phyloP scores from a whole-genome alignment of 1,140 invertebrate species.

The Mercenaria mercenaria region DNA sequence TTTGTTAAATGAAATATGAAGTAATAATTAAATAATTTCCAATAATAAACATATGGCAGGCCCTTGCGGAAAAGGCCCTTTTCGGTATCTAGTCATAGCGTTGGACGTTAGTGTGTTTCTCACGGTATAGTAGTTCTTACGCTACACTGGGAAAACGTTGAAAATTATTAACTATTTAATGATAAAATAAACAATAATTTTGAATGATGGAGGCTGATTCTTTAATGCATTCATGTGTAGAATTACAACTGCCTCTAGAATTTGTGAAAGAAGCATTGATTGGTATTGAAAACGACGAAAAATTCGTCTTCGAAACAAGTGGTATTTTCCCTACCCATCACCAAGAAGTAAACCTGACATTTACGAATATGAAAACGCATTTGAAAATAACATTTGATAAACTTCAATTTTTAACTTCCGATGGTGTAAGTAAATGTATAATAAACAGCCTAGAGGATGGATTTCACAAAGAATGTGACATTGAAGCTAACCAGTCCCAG shows the following conservation, averaged over 20 bases:
- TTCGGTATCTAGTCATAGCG: too few species aligned
- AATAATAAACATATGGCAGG: too few species aligned
- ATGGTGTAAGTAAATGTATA: not conserved
- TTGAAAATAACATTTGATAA: constrained; percentile 6
- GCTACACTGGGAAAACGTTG: not conserved
- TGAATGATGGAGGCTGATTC: not conserved
- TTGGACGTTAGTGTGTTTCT: too few species aligned
- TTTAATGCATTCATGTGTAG: not conserved
- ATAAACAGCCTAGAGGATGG: not conserved
- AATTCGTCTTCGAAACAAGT: not conserved
- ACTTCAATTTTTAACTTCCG: not conserved
- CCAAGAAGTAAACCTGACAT: not conserved
- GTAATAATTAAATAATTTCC: too few species aligned
- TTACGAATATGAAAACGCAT: not conserved
- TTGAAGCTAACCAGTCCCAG: too few species aligned
- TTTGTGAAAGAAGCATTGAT: constrained; percentile 12
- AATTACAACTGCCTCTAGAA: constrained; percentile 14
- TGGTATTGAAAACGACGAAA: not conserved
- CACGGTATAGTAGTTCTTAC: not conserved
- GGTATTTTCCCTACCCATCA: not conserved
- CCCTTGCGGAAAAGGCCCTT: too few species aligned
- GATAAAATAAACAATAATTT: not conserved
- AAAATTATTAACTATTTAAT: not conserved
- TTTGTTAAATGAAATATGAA: too few species aligned
- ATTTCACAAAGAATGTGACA: not conserved